These are phyloP conservation scores for Aselliscus stoliczkanus DNA, from an alignment of 2,797 vertebrate species.

Conservation along the genomic window DNA sequence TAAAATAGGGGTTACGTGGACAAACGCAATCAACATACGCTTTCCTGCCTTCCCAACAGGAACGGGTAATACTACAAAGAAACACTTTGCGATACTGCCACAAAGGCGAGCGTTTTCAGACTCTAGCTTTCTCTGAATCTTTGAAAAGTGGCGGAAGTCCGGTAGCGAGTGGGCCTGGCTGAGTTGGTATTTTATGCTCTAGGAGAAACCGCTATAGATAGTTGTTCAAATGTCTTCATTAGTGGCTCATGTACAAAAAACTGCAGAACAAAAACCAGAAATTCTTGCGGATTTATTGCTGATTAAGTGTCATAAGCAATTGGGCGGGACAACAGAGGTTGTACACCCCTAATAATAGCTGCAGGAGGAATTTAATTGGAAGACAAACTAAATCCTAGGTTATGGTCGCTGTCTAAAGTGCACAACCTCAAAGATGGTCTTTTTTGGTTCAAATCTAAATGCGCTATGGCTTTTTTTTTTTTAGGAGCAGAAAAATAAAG, in stretches of 20 bases:
- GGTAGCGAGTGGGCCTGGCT: not conserved
- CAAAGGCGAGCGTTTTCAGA: not conserved
- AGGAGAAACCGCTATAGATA: too few species aligned
- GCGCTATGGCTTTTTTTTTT: not conserved
- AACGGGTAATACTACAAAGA: not conserved
- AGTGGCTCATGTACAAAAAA: not conserved
- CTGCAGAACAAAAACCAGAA: not conserved
- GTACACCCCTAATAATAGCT: not conserved
- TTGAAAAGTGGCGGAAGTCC: not conserved
- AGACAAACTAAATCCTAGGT: not conserved
- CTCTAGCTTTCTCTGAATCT: not conserved
- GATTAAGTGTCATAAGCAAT: not conserved
- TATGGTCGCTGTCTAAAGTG: not conserved
- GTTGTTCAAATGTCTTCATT: not conserved
- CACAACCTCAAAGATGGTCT: accelerated
- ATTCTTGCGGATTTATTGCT: not conserved
- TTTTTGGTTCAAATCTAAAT: not conserved
- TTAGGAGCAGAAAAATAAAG: not conserved
- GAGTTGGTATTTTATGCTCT: not conserved
- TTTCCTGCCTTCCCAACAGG: not conserved
- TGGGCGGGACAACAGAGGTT: not conserved
- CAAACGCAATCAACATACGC: not conserved
- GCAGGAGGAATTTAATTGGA: not conserved
- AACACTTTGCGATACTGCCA: too few species aligned
- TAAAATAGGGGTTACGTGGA: not conserved